Evolutionary conservation across 2,888 invertebrate species (phyloP).

Genomic region (Philaethria dido): DNA sequence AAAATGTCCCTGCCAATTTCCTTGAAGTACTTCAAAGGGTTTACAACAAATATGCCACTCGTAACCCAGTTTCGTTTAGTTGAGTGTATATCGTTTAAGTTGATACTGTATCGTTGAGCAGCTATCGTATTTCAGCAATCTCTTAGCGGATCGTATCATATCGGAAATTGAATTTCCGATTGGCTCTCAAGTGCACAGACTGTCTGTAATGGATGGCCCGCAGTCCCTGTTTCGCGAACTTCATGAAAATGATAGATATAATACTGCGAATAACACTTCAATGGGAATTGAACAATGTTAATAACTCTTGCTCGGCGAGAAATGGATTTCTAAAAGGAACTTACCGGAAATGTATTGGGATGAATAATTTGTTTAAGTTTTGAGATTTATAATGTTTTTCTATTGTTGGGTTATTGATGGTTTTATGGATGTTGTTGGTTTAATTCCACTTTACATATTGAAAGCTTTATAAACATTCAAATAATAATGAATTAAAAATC

Average conservation of each 20-base stretch:
- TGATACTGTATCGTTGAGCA: conserved; percentile 51
- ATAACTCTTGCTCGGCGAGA: conserved; percentile 31
- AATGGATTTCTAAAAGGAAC: conserved; percentile 30
- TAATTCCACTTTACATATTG: neutral
- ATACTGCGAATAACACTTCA: conserved; percentile 51
- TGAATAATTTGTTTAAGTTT: conserved; percentile 23
- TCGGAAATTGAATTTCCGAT: conserved; percentile 81
- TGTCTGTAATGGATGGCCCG: conserved; percentile 63
- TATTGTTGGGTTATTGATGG: conserved; percentile 5
- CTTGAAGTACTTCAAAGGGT: conserved; percentile 18
- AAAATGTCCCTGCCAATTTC: conserved; percentile 23
- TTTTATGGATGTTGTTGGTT: neutral
- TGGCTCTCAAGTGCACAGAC: conserved; percentile 61
- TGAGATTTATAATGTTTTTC: conserved; percentile 24
- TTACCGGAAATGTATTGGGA: conserved; percentile 31
- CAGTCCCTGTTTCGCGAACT: conserved; percentile 58
- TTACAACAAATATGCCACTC: conserved; percentile 21
- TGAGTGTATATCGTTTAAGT: conserved; percentile 46
- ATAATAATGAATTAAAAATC: neutral
- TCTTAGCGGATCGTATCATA: conserved; percentile 70
- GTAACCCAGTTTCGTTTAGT: conserved; percentile 37
- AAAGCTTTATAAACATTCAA: too few species aligned
- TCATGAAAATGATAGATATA: conserved; percentile 64
- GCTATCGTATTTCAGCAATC: conserved; percentile 69
- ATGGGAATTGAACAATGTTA: conserved; percentile 55